phyloP scores from a whole-genome alignment of 2,113 vertebrate species.

The Hiodon alosoides region DNA sequence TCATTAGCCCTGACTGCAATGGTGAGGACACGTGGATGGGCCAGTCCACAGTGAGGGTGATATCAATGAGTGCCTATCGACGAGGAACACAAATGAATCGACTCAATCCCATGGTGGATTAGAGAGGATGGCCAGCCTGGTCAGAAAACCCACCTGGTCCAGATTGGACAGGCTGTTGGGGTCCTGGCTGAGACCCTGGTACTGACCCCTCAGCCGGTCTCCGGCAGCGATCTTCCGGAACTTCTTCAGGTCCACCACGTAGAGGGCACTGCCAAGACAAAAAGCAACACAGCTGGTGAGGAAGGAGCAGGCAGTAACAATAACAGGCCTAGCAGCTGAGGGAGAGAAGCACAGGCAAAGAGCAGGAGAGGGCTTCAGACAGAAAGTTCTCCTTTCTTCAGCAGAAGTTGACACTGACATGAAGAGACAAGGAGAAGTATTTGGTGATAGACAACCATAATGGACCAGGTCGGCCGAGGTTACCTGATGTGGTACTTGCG shows the following conservation, averaged over 20 bases:
- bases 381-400: neutral
- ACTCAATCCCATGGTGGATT: too few relatives aligned
- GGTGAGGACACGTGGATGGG: too few relatives aligned
- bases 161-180: slow-evolving; percentile 97
- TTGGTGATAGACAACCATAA: too few relatives aligned
- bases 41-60: too few relatives aligned
- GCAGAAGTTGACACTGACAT: neutral
- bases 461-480: neutral
- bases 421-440: neutral
- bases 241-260: slow-evolving; percentile 95
- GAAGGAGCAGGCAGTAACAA: neutral
- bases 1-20: too few relatives aligned
- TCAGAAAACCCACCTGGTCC: slow-evolving; percentile 75
- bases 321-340: neutral
- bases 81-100: too few relatives aligned
- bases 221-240: slow-evolving; percentile 97
- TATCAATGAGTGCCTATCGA: too few relatives aligned
- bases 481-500: slow-evolving; percentile 98
- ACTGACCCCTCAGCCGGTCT: slow-evolving; percentile 90
- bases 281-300: neutral
- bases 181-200: slow-evolving; percentile 95
- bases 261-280: slow-evolving; percentile 72
- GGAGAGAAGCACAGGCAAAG: neutral
- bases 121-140: too few relatives aligned
- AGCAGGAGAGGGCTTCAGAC: neutral